Conservation (phyloP, 35 echinoderm and acorn worm species). For the Apostichopus parvimensis region DNA sequence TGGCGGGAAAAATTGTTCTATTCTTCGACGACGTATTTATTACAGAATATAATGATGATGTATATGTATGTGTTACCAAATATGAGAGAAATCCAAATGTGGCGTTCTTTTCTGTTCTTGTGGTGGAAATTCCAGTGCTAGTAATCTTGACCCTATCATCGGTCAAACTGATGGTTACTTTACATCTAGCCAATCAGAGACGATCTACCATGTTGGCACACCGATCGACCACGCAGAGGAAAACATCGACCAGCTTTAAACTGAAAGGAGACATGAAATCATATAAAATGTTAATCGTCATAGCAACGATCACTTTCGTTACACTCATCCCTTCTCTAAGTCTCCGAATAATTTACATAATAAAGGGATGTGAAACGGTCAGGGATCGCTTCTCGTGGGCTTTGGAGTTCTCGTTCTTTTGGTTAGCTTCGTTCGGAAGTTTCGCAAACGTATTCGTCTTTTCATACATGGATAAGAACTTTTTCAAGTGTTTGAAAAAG, state of each 20-base stretch:
- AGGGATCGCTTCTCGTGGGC: neutral
- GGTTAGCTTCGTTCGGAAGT: conserved; percentile 25
- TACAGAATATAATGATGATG: conserved; percentile 4
- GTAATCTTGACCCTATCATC: neutral
- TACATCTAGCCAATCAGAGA: neutral
- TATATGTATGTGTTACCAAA: neutral
- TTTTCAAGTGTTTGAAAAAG: neutral
- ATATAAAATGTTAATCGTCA: neutral
- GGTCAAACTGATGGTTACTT: neutral
- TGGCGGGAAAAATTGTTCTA: neutral
- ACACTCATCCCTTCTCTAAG: neutral
- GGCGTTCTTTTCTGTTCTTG: neutral
- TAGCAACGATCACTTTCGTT: neutral
- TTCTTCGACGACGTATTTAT: conserved; percentile 7
- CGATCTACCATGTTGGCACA: conserved; percentile 1
- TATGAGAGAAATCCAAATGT: neutral
- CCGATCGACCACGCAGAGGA: neutral
- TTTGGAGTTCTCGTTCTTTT: conserved; percentile 30
- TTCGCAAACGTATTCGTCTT: neutral
- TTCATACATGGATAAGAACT: conserved; percentile 27
- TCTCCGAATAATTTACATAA: conserved; percentile 5
- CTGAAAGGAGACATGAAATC: neutral
- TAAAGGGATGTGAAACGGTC: neutral
- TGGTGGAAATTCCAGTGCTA: conserved; percentile 11
- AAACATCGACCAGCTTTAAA: neutral